Evolutionary conservation across 2,113 vertebrate species (phyloP).

Genomic region (Gobius niger): DNA sequence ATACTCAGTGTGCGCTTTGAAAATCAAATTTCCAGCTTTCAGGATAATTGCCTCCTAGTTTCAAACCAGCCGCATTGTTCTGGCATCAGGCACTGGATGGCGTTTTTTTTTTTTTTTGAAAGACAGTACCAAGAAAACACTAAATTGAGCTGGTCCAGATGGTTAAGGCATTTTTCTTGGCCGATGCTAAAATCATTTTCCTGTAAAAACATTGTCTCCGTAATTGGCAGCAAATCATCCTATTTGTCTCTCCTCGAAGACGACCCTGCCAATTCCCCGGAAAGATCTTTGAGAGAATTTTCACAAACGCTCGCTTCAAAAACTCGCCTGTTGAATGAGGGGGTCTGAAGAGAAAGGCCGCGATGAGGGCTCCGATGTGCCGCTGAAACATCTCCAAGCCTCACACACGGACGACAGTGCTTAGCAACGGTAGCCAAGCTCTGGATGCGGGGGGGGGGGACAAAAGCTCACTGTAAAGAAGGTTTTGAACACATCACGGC

Average conservation of each 20-base stretch:
- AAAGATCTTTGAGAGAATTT: background rate
- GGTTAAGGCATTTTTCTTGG: slow-evolving; percentile 45
- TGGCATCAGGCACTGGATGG: slow-evolving; percentile 15
- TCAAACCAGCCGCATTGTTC: slow-evolving; percentile 22
- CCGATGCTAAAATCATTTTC: slow-evolving; percentile 24
- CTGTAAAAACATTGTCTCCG: slow-evolving; percentile 40
- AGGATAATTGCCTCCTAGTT: slow-evolving; percentile 30
- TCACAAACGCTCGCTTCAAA: slow-evolving; percentile 1
- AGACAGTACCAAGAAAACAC: slow-evolving; percentile 19
- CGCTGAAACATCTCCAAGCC: background rate
- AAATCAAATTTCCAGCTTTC: slow-evolving; percentile 38
- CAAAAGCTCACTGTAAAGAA: background rate
- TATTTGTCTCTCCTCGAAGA: background rate
- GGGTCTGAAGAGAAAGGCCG: background rate
- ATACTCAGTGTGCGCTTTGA: too few species aligned
- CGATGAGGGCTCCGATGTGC: background rate
- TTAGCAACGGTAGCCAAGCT: slow-evolving; percentile 5
- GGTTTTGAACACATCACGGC: background rate
- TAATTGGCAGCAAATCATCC: slow-evolving; percentile 23
- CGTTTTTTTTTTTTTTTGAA: slow-evolving; percentile 26
- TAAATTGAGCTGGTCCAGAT: slow-evolving; percentile 45
- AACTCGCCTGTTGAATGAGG: background rate
- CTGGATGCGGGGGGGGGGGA: background rate
- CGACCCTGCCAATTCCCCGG: slow-evolving; percentile 2
- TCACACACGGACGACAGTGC: background rate